A percentile compares a stretch with the other conserved stretches of the same genome.
These are phyloP conservation scores for Penaeus monodon DNA, from an alignment of 2,888 invertebrate species.

Conservation along the genomic window DNA sequence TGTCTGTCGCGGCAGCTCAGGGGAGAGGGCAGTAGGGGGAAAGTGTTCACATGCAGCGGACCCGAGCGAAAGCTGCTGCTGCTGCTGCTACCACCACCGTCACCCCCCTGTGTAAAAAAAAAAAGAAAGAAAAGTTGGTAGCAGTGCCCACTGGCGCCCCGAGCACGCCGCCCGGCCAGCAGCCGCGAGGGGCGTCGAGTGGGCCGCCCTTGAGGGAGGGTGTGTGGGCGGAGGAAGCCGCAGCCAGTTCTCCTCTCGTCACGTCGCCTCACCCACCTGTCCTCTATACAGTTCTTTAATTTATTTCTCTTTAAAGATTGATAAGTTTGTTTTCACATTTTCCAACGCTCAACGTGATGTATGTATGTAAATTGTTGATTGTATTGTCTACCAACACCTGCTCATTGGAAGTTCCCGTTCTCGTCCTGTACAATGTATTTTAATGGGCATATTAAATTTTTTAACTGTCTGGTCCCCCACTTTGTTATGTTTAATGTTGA, in stretches of 20 bases:
- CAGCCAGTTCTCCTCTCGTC: slow-evolving; percentile 51
- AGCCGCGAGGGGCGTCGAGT: neutral
- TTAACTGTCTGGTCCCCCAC: slow-evolving; percentile 47
- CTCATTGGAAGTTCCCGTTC: slow-evolving; percentile 62
- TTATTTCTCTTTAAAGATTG: slow-evolving; percentile 60
- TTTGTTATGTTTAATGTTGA: slow-evolving; percentile 62
- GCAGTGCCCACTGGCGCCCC: slow-evolving; percentile 32
- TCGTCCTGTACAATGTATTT: slow-evolving; percentile 59
- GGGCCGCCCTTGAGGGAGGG: neutral
- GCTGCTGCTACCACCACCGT: slow-evolving; percentile 41
- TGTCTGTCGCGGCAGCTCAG: slow-evolving; percentile 35
- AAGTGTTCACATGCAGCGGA: slow-evolving; percentile 53
- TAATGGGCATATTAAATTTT: slow-evolving; percentile 62
- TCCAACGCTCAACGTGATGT: slow-evolving; percentile 63
- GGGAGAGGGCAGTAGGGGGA: slow-evolving; percentile 36
- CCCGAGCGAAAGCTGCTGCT: slow-evolving; percentile 53
- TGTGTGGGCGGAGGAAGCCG: slow-evolving; percentile 28
- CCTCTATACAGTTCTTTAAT: slow-evolving; percentile 54
- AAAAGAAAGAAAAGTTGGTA: slow-evolving; percentile 10
- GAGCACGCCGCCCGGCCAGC: neutral
- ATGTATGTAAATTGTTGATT: slow-evolving; percentile 65
- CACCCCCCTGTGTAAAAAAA: neutral
- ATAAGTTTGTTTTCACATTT: slow-evolving; percentile 57
- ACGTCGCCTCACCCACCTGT: slow-evolving; percentile 56
- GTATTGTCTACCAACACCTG: slow-evolving; percentile 63